Percentiles rank a stretch among this genome's conserved stretches.
Conservation (phyloP, 2,113 vertebrate species). For the Barnardius zonarius region DNA sequence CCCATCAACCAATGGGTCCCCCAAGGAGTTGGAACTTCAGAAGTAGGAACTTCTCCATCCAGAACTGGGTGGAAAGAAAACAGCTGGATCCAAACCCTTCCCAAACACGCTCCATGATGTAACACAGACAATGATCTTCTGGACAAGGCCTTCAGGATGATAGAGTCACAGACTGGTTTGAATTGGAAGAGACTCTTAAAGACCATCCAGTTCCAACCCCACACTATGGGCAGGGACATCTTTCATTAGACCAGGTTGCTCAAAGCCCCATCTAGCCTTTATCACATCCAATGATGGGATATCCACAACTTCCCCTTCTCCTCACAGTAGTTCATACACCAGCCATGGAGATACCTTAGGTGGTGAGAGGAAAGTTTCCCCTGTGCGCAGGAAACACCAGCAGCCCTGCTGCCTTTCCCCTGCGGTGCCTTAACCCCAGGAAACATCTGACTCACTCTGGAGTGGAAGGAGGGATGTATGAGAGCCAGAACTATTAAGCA, state of each 20-base stretch:
- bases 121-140: not conserved
- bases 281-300: not conserved
- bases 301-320: not conserved
- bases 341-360: not conserved
- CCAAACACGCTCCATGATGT: not conserved
- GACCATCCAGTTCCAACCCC: not conserved
- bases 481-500: slow-evolving; percentile 13
- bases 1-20: not conserved
- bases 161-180: not conserved
- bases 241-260: not conserved
- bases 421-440: not conserved
- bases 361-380: not conserved
- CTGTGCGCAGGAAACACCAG: not conserved
- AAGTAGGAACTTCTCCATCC: not conserved
- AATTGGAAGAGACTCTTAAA: not conserved
- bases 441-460: not conserved
- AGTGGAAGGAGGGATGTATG: not conserved
- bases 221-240: not conserved
- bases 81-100: not conserved
- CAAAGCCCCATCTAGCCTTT: not conserved
- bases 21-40: not conserved
- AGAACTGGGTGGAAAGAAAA: not conserved
- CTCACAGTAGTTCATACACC: not conserved
- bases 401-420: not conserved
- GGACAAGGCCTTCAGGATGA: not conserved